Percentiles rank a stretch among this genome's conserved stretches.
These are phyloP conservation scores for Pantherophis guttatus DNA, from an alignment of 2,113 vertebrate genomes.

Conservation along the genomic window DNA sequence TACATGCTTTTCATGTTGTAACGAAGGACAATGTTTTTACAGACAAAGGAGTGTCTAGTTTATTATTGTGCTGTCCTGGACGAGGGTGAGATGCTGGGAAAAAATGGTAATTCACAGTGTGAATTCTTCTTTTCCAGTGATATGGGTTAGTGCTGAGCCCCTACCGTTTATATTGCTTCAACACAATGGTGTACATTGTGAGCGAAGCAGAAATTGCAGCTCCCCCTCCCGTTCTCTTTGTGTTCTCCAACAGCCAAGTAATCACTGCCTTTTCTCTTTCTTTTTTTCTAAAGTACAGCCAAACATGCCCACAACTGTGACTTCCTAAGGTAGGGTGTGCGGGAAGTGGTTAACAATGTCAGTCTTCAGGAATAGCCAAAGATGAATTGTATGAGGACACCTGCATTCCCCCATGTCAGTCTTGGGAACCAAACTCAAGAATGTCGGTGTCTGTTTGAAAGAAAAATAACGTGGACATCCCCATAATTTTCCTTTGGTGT, in stretches of 20 bases:
- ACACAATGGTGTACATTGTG: conserved; percentile 68
- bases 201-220: conserved; percentile 62
- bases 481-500: conserved; percentile 56
- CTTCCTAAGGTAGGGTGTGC: conserved; percentile 28
- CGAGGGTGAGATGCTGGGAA: conserved; percentile 70
- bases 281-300: conserved; percentile 24
- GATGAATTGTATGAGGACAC: conserved; percentile 50
- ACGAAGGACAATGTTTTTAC: conserved; percentile 76
- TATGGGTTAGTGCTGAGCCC: conserved; percentile 61
- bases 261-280: conserved; percentile 24
- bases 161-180: conserved; percentile 65
- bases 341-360: conserved; percentile 54
- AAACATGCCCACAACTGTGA: conserved; percentile 44
- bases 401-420: conserved; percentile 48
- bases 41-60: conserved; percentile 76
- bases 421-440: conserved; percentile 51
- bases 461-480: conserved; percentile 55
- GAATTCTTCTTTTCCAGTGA: conserved; percentile 68
- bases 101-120: conserved; percentile 80
- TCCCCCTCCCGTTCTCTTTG: neutral
- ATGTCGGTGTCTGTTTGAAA: conserved; percentile 68
- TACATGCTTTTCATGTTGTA: conserved; percentile 74
- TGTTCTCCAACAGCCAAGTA: conserved; percentile 55
- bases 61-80: conserved; percentile 76
- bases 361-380: conserved; percentile 52